phyloP scores from a whole-genome alignment of 2,113 vertebrate genomes.

The Nycticryphes semicollaris region DNA sequence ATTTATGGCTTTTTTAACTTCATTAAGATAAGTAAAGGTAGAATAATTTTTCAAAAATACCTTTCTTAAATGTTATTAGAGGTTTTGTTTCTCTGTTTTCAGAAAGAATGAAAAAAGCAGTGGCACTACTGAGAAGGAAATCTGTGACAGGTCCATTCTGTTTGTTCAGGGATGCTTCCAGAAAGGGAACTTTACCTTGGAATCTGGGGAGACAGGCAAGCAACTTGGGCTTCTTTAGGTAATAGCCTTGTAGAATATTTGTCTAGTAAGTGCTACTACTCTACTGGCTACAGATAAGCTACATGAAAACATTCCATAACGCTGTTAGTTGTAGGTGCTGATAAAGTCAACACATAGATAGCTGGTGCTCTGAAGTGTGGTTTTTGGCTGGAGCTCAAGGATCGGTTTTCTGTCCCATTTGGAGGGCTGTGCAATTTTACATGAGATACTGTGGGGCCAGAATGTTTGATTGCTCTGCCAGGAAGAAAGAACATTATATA shows the following conservation, averaged over 20 bases:
- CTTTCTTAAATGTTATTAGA: not conserved
- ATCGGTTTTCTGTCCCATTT: not conserved
- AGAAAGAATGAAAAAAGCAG: not conserved
- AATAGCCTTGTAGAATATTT: not conserved
- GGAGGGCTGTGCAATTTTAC: not conserved
- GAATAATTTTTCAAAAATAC: not conserved
- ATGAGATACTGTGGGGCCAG: not conserved
- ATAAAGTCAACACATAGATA: not conserved
- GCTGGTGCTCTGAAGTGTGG: not conserved
- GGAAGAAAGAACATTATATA: not conserved
- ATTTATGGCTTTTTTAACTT: not conserved
- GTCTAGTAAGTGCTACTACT: not conserved
- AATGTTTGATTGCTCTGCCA: not conserved
- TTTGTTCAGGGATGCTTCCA: not conserved
- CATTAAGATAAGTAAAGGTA: not conserved
- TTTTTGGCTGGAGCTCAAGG: not conserved
- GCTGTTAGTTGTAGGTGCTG: rapidly evolving
- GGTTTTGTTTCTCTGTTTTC: not conserved
- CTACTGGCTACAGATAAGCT: not conserved
- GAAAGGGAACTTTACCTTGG: not conserved
- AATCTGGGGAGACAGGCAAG: not conserved
- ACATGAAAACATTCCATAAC: not conserved
- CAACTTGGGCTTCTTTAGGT: not conserved
- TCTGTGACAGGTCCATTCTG: not conserved
- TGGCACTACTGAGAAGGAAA: not conserved